Conservation (phyloP, 2,888 invertebrate species). For the Itoplectis maculator region DNA sequence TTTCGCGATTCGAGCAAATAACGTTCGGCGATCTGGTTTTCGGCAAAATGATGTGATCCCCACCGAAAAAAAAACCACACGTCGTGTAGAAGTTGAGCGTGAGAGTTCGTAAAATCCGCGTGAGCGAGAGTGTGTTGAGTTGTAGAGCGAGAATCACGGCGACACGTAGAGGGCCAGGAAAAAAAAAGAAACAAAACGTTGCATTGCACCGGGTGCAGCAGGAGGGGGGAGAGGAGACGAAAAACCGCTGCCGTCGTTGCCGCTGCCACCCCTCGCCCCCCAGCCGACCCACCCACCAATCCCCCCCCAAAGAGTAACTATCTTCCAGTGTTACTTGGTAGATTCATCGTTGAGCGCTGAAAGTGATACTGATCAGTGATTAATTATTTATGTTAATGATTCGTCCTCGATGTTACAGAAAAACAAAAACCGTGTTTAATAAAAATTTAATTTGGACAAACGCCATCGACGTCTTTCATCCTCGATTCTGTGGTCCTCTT, state of each 20-base stretch:
- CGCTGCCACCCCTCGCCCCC: slow-evolving; percentile 65
- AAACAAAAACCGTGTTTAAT: slow-evolving; percentile 81
- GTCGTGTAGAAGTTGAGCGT: too few species aligned
- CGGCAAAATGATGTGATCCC: too few species aligned
- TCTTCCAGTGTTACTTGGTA: slow-evolving; percentile 84
- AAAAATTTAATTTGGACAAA: slow-evolving; percentile 84
- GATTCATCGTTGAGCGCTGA: slow-evolving; percentile 84
- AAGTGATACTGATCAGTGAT: slow-evolving; percentile 83
- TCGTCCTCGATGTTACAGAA: slow-evolving; percentile 84
- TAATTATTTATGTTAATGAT: slow-evolving; percentile 84
- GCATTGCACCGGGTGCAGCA: slow-evolving; percentile 67
- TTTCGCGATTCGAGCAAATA: too few species aligned
- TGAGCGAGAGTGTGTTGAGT: too few species aligned
- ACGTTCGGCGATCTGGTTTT: too few species aligned
- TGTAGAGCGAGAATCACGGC: slow-evolving; percentile 56
- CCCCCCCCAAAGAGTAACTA: slow-evolving; percentile 76
- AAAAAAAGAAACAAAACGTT: slow-evolving; percentile 46
- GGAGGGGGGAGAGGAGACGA: slow-evolving; percentile 65
- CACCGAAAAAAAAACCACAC: too few species aligned
- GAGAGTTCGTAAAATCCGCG: too few species aligned
- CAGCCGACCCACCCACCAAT: too few species aligned
- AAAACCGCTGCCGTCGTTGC: slow-evolving; percentile 71
- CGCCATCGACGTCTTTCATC: slow-evolving; percentile 68
- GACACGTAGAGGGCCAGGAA: slow-evolving; percentile 62
- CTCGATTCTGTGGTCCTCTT: slow-evolving; percentile 41